A percentile compares a stretch with the other conserved stretches of the same genome.
phyloP scores from a whole-genome alignment of 2,113 vertebrate genomes.

The Pitta sordida region DNA sequence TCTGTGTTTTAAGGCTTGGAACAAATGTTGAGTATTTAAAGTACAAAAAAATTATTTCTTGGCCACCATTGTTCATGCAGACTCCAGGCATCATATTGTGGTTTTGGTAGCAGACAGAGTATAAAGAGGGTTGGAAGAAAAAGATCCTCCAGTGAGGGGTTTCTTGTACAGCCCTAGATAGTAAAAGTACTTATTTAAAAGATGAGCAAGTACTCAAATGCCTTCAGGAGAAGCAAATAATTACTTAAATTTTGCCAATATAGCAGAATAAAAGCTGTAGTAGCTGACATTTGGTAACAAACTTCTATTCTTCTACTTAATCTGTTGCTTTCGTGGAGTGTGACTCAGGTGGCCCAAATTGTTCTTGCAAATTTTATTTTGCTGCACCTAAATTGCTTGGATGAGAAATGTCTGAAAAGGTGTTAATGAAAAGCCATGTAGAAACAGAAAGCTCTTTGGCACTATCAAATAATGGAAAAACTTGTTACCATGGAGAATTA shows the following conservation, averaged over 20 bases:
- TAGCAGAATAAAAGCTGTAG: not conserved
- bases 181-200: not conserved
- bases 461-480: not conserved
- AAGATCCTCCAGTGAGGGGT: rapidly evolving
- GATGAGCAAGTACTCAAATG: not conserved
- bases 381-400: not conserved
- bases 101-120: not conserved
- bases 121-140: not conserved
- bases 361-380: not conserved
- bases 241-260: not conserved
- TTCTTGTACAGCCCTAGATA: not conserved
- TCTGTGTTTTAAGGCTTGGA: rapidly evolving
- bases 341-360: not conserved
- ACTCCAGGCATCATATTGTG: rapidly evolving
- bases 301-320: not conserved
- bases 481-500: not conserved
- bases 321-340: not conserved
- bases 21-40: rapidly evolving
- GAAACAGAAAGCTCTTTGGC: not conserved
- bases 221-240: not conserved
- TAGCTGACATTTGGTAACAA: not conserved
- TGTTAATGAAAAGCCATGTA: not conserved
- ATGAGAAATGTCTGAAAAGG: not conserved
- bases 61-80: rapidly evolving
- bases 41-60: rapidly evolving